Conservation (phyloP, 1,140 invertebrate genomes). For the Rhopalosiphum maidis region DNA sequence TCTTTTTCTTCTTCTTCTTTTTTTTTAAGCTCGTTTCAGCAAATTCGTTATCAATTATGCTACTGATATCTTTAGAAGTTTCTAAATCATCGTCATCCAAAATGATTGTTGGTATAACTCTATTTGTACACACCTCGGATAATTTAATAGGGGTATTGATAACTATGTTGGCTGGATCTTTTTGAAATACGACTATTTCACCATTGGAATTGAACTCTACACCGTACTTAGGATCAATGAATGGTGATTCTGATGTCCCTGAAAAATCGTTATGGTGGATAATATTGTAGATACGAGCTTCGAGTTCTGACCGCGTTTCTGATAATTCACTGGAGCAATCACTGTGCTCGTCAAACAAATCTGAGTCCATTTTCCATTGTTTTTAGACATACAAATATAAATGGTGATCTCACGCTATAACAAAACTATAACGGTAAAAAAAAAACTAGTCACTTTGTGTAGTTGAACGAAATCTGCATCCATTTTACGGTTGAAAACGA, state of each 20-base stretch:
- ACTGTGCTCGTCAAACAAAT: background rate
- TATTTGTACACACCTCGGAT: background rate
- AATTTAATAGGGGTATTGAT: background rate
- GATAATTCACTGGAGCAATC: constrained; percentile 38
- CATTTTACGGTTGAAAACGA: constrained; percentile 18
- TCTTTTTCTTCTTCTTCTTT: constrained; percentile 44
- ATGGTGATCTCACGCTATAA: background rate
- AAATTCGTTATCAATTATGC: background rate
- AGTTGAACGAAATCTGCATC: background rate
- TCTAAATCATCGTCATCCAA: background rate
- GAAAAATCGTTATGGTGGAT: constrained; percentile 46
- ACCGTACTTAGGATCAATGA: constrained; percentile 27
- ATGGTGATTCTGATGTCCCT: constrained; percentile 12
- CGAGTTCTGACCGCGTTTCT: constrained; percentile 38
- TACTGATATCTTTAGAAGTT: background rate
- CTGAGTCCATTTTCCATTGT: constrained; percentile 45
- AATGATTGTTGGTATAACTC: constrained; percentile 25
- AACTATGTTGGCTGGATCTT: background rate
- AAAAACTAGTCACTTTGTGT: background rate
- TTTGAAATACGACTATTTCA: constrained; percentile 26
- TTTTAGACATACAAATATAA: background rate
- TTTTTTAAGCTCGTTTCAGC: constrained; percentile 21
- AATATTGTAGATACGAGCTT: constrained; percentile 31
- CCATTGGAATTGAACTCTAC: constrained; percentile 25
- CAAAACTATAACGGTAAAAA: background rate